Evolutionary conservation across 2,113 vertebrate genomes (phyloP), one percentile per base, ranked within the genome.

Genomic region (Okapia johnstoni): DNA sequence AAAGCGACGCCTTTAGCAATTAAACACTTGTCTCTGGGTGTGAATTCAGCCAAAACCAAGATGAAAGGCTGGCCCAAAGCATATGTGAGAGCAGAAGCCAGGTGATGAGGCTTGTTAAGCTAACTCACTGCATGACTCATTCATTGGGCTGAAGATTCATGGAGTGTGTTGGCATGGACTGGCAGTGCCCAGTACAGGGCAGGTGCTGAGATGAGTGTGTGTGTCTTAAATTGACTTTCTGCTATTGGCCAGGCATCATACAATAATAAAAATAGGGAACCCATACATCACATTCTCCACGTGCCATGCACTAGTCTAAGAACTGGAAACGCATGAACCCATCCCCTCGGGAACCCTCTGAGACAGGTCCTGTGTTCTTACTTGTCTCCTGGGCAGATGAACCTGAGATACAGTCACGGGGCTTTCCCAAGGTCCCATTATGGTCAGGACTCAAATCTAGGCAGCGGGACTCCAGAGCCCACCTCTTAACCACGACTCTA

Each of bases 111-210:
- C 30, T 7, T 16, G 33, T 30, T 73, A 5, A 14, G 60, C 46
- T 36, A 48, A 57, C 19, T 73, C 33, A 84, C 13, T 57, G 63
- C n/a, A 54, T 8, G 36, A 88, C 30, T 52, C 28, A 46, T 7
- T 40, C 48, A 3, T 0, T 5, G 48, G 60, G 46, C 28, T 17
- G 61, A 46, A 66, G 85, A 25, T 50, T 7, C 16, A 2, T 19
- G 19, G 48, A 25, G 4, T 30, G 5, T 0, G 26, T 11, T 30
- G 57, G 33, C 25, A 30, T 2, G 1, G 28, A 33, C 46, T 52
- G 14, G 48, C 0, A 23, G 43, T 23, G 30, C 10, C 9, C 28
- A 7, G 28, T 16, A 76, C 36, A 36, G 21, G 21, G 7, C 66
- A 52, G 60, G 33, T 1, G 17, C 55, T 40, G 21, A 26, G 21